Conservation (phyloP, 1,140 invertebrate genomes). For the Orius insidiosus region DNA sequence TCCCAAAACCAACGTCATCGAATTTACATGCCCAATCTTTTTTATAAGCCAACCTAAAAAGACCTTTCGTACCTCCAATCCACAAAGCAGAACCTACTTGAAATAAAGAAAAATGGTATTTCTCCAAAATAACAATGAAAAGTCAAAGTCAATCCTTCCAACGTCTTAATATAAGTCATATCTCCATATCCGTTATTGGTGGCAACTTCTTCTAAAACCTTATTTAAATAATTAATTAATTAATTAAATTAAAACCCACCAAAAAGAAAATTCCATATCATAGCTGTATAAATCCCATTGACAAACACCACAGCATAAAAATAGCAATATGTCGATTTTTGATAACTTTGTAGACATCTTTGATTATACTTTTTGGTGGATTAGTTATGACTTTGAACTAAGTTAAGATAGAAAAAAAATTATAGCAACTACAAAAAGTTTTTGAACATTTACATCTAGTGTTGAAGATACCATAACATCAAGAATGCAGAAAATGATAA, state of each 20-base stretch:
- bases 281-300: slow-evolving; percentile 64
- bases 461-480: slow-evolving; percentile 48
- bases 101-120: slow-evolving; percentile 73
- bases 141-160: slow-evolving; percentile 60
- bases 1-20: slow-evolving; percentile 61
- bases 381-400: too few species aligned
- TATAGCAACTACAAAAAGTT: neutral
- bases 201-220: slow-evolving; percentile 50
- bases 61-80: slow-evolving; percentile 40
- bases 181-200: slow-evolving; percentile 28
- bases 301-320: slow-evolving; percentile 65
- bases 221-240: neutral
- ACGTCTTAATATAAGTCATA: slow-evolving; percentile 46
- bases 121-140: slow-evolving; percentile 74
- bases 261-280: slow-evolving; percentile 76
- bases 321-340: slow-evolving; percentile 20
- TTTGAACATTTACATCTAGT: slow-evolving; percentile 23
- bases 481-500: slow-evolving; percentile 43
- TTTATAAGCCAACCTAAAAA: slow-evolving; percentile 62
- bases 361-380: too few species aligned
- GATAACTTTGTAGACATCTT: too few species aligned
- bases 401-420: neutral
- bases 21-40: slow-evolving; percentile 62
- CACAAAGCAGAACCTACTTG: slow-evolving; percentile 30
- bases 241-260: slow-evolving; percentile 25